Evolutionary conservation across 2,888 invertebrate genomes (phyloP).

Genomic region (Crematogaster levior): DNA sequence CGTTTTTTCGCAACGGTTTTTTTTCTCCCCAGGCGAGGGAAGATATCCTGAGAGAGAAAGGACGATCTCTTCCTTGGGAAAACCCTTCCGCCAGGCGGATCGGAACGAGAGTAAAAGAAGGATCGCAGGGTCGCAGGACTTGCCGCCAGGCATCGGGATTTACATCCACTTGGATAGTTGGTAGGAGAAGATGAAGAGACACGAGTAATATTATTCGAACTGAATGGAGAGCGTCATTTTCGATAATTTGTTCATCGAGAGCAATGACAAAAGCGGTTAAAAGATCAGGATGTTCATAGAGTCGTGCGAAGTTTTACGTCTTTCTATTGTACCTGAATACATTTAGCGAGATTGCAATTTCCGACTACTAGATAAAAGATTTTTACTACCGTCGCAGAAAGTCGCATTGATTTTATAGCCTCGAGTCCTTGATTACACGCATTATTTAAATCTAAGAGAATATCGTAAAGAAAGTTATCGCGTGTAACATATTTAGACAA

Average conservation of each 20-base stretch:
- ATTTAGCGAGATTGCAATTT: conserved; percentile 10
- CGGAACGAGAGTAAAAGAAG: conserved; percentile 45
- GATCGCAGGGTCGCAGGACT: conserved; percentile 58
- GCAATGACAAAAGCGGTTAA: conserved; percentile 10
- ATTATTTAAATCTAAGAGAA: neutral
- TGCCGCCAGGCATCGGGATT: conserved; percentile 66
- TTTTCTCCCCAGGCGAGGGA: conserved; percentile 36
- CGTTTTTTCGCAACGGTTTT: conserved; percentile 55
- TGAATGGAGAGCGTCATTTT: conserved; percentile 43
- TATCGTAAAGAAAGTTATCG: neutral
- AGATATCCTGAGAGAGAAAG: conserved; percentile 31
- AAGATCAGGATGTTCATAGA: neutral
- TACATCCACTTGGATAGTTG: conserved; percentile 61
- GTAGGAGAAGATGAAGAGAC: conserved; percentile 67
- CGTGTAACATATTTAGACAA: neutral
- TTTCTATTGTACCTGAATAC: neutral
- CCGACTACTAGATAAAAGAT: neutral
- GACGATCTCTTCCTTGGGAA: conserved; percentile 54
- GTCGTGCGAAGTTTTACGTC: conserved; percentile 25
- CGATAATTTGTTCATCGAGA: conserved; percentile 48
- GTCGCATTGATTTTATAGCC: neutral
- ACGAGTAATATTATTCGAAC: conserved; percentile 45
- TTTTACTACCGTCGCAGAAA: neutral
- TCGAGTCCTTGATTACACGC: neutral
- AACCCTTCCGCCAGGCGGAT: conserved; percentile 55